Evolutionary conservation across 2,113 vertebrate genomes (phyloP).

Genomic region (Cepphus grylle): DNA sequence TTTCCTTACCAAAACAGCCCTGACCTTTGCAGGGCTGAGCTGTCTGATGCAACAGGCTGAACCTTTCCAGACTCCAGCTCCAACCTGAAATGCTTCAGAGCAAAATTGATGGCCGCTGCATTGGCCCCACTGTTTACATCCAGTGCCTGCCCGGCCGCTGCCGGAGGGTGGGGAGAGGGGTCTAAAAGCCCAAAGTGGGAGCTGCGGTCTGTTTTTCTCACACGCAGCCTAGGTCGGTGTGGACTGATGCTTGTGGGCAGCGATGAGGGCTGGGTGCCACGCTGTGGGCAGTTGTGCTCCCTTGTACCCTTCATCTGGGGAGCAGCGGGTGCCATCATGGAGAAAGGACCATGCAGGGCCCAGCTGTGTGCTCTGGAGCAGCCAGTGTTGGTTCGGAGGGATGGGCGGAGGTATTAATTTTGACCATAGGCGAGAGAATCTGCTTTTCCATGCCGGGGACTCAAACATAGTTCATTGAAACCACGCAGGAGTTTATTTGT

Average conservation of each 20-base stretch:
- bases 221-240: fast-evolving
- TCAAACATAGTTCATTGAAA: not conserved
- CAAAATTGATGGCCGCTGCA: not conserved
- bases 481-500: not conserved
- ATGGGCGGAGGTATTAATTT: not conserved
- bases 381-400: not conserved
- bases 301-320: too few species aligned
- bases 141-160: fast-evolving
- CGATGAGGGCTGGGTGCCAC: not conserved
- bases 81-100: not conserved
- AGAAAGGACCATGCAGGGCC: fast-evolving
- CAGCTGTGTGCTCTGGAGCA: fast-evolving
- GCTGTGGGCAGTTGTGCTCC: fast-evolving
- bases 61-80: conserved; percentile 34
- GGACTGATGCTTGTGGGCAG: fast-evolving
- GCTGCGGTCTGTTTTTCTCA: not conserved
- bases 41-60: conserved; percentile 50
- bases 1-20: conserved; percentile 8
- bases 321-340: fast-evolving
- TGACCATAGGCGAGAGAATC: not conserved
- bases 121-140: not conserved
- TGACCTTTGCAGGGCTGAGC: conserved; percentile 44
- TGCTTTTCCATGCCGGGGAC: fast-evolving
- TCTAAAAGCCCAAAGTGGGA: not conserved
- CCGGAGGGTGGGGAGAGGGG: not conserved